Base-by-base conservation (phyloP, 2,888 invertebrate genomes). In the Parnassius mnemosyne region DNA sequence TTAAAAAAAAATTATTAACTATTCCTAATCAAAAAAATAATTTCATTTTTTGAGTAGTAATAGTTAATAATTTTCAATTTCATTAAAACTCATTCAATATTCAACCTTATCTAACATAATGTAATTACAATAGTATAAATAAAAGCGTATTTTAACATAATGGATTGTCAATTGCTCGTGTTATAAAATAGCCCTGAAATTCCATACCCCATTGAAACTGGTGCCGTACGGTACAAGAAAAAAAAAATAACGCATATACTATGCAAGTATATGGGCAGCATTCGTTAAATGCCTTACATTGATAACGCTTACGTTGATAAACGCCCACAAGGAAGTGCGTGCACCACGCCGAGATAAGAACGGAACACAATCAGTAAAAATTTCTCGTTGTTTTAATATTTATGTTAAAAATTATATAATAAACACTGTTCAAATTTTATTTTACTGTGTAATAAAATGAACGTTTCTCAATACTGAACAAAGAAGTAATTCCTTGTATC, bases 301-400 rank as follows among this genome's bases (percentile, higher is more conserved):
- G 85, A 87, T 87, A 86, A 84, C 72, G 65, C 46, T 16, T 44
- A 53, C 60, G 46, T 57, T 75, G 83, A 87, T 87, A 87, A 83
- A 71, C 74, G 71, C 72, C 76, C 79, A 84, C 80, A 77, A 81
- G 84, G 84, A 85, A 84, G 73, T 79, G 77, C 76, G 77, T 71
- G 58, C 74, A 74, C 71, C 71, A 71, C 68, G 67, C 69, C 53
- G 64, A 60, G 69, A 71, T 69, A 72, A 61, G 57, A 49, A 60
- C 43, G 46, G 49, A 53, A 50, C 66, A 50, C 62, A 67, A 69
- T 65, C 65, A 63, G 58, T 49, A 61, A 59, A 60, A 61, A 57
- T 50, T 42, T 62, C 44, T 54, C 54, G 12, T 49, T 58, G 61
- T 62, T 57, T 54, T 16, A 7, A 34, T 7, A 34, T 34, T 34